These are phyloP conservation scores for Brachionichthys hirsutus DNA, from an alignment of 2,113 vertebrate species.

Conservation along the genomic window DNA sequence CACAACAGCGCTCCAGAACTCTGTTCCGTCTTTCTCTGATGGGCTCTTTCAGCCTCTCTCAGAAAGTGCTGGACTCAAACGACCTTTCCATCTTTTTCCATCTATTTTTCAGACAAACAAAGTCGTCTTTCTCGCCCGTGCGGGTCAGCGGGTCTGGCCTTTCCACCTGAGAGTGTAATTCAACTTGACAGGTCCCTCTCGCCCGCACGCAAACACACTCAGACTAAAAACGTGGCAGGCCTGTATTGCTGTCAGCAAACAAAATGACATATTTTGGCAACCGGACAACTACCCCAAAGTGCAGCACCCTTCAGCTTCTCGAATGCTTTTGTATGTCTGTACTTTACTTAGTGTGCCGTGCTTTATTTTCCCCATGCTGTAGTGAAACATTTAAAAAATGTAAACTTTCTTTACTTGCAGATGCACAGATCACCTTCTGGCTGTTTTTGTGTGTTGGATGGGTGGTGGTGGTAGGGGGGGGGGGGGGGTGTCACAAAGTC, in stretches of 20 bases:
- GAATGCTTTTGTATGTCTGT: no score
- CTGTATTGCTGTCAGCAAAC: constrained; percentile 2
- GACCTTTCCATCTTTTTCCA: constrained; percentile 50
- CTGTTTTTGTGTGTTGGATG: not conserved
- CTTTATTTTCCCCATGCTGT: no score
- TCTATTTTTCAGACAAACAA: constrained; percentile 31
- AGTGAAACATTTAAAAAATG: no score
- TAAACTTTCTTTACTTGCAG: not conserved
- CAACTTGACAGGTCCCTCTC: constrained; percentile 34
- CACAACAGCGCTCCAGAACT: constrained; percentile 1
- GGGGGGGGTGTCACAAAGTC: constrained; percentile 50
- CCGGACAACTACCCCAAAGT: not conserved
- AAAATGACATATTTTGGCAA: no score
- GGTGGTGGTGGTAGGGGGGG: not conserved
- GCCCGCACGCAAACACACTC: no score
- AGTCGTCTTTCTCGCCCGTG: constrained; percentile 28
- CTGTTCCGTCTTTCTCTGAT: constrained; percentile 19
- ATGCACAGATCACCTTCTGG: not conserved
- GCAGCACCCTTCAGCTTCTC: not conserved
- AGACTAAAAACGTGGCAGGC: not conserved
- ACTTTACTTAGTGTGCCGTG: no score
- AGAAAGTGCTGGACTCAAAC: constrained; percentile 25
- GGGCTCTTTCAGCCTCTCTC: constrained; percentile 38
- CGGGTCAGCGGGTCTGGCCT: constrained; percentile 46
- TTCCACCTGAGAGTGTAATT: constrained; percentile 52